phyloP scores from a whole-genome alignment of 1,140 invertebrate species.

The Drosophila ironensis region DNA sequence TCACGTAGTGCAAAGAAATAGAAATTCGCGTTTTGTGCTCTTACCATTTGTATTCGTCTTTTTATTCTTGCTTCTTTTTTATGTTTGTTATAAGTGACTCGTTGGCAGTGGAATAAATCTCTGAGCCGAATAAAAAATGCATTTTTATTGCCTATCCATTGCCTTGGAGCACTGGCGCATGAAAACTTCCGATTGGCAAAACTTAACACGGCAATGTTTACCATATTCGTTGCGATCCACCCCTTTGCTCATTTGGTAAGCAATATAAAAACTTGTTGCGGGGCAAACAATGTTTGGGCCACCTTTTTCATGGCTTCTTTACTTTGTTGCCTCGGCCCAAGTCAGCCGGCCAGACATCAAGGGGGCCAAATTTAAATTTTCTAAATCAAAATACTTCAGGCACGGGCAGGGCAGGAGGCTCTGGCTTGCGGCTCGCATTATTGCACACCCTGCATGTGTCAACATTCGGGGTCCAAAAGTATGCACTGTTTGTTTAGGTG shows the following conservation, averaged over 20 bases:
- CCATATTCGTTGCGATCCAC: conserved; percentile 6
- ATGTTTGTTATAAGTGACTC: conserved; percentile 32
- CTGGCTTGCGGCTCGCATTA: conserved; percentile 23
- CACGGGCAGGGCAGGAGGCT: conserved; percentile 26
- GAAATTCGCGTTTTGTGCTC: conserved; percentile 63
- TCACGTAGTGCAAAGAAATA: conserved; percentile 71
- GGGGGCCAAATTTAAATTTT: conserved; percentile 62
- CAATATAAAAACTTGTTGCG: conserved; percentile 72
- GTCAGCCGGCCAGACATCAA: conserved; percentile 18
- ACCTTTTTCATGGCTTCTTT: conserved; percentile 43
- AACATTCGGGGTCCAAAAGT: conserved; percentile 49
- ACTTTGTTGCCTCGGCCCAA: conserved; percentile 56
- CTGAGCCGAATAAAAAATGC: conserved; percentile 55
- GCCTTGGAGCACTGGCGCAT: conserved; percentile 25
- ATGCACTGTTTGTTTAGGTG: conserved; percentile 71
- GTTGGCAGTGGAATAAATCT: conserved; percentile 52
- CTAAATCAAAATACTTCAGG: conserved; percentile 70
- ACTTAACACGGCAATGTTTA: conserved; percentile 31
- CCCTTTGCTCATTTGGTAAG: conserved; percentile 67
- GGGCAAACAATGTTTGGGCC: conserved; percentile 55
- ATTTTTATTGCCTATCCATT: conserved; percentile 53
- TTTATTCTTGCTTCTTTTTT: no score
- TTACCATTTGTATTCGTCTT: not conserved
- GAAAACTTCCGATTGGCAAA: conserved; percentile 40
- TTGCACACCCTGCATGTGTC: conserved; percentile 47